Percentiles rank a stretch among this genome's conserved stretches.
Conservation (phyloP, 1,140 invertebrate species). For the Zaprionus taronus region DNA sequence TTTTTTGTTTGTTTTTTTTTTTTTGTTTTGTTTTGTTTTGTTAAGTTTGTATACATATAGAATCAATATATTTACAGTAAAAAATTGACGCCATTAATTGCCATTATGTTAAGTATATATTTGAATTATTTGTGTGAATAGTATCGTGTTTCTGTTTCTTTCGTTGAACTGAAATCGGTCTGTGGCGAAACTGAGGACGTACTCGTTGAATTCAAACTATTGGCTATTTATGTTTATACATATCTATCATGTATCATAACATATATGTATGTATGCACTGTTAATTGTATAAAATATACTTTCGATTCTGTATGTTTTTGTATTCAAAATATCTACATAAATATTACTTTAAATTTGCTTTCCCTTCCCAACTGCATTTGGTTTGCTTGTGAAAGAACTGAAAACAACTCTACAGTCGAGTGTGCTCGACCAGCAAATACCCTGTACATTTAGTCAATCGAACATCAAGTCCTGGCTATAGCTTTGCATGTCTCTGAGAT, state of each 20-base stretch:
- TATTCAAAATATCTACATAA: constrained; percentile 45
- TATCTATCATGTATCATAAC: constrained; percentile 4
- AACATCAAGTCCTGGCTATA: no score
- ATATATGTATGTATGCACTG: constrained; percentile 1
- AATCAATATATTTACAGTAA: constrained; percentile 70
- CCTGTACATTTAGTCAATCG: constrained; percentile 10
- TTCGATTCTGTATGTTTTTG: constrained; percentile 19
- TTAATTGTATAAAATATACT: constrained; percentile 54
- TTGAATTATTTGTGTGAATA: constrained; percentile 26
- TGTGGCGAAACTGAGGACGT: constrained; percentile 49
- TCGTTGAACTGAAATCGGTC: constrained; percentile 24
- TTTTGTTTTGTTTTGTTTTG: constrained; percentile 27
- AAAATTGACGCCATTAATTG: constrained; percentile 79
- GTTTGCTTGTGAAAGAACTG: not conserved
- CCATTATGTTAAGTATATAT: constrained; percentile 50
- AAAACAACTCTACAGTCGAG: constrained; percentile 4
- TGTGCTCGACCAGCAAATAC: constrained; percentile 13
- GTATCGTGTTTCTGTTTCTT: constrained; percentile 6
- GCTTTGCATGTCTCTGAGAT: constrained; percentile 10
- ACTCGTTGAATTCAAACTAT: constrained; percentile 38
- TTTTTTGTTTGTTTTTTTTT: constrained; percentile 4
- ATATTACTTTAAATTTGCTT: constrained; percentile 26
- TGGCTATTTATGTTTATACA: constrained; percentile 32
- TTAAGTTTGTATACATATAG: constrained; percentile 48
- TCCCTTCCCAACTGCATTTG: constrained; percentile 1